Conservation (phyloP, 35 echinoderm and acorn worm genomes). For the Ophiothrix spiculata region DNA sequence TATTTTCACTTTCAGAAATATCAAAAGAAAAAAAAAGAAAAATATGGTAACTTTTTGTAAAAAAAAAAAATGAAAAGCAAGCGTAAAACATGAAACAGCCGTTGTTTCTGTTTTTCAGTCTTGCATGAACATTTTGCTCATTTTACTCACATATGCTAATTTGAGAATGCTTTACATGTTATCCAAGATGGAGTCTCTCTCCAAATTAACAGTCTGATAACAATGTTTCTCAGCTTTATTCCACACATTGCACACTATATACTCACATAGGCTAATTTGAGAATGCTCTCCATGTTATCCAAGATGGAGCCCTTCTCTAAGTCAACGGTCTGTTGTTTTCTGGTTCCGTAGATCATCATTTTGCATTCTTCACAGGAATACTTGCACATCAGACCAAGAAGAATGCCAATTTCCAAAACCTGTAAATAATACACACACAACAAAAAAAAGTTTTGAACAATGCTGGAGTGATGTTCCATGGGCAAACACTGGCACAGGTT, state of each 20-base stretch:
- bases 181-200: conserved; percentile 85
- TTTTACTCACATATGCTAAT: conserved; percentile 60
- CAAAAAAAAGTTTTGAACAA: too few relatives aligned
- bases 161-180: conserved; percentile 85
- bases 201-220: conserved; percentile 68
- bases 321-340: conserved; percentile 55
- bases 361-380: conserved; percentile 92
- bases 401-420: conserved; percentile 68
- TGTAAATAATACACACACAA: conserved; percentile 10
- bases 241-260: too few relatives aligned
- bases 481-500: not conserved
- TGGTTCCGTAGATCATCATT: conserved; percentile 57
- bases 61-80: too few relatives aligned
- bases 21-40: too few relatives aligned
- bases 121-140: too few relatives aligned
- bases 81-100: too few relatives aligned
- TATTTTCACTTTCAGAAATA: too few relatives aligned
- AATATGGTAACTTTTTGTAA: too few relatives aligned
- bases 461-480: too few relatives aligned
- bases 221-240: too few relatives aligned
- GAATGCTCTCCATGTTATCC: conserved; percentile 87
- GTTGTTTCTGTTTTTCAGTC: too few relatives aligned
- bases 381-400: conserved; percentile 98
- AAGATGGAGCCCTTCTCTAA: conserved; percentile 88
- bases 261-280: conserved; percentile 65